A percentile compares a stretch with the other conserved stretches of the same genome.
These are phyloP conservation scores for Listronotus oregonensis DNA, from an alignment of 1,140 invertebrate genomes.

Conservation along the genomic window DNA sequence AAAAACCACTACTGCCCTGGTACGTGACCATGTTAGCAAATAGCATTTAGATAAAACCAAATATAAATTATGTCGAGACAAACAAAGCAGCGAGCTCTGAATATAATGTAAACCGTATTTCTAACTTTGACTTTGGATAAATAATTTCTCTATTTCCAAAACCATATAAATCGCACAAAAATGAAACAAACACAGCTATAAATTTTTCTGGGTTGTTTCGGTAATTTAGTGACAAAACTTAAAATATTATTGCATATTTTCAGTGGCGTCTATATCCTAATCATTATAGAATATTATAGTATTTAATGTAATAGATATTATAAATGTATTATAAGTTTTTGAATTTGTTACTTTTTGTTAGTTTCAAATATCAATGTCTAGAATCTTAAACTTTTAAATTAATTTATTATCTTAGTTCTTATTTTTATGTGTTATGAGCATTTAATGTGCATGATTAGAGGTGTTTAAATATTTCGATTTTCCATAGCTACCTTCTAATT, in stretches of 20 bases:
- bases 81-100: constrained; percentile 12
- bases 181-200: constrained; percentile 39
- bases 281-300: too few species aligned
- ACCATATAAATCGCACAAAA: constrained; percentile 33
- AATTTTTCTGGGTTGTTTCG: constrained; percentile 30
- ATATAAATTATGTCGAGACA: constrained; percentile 25
- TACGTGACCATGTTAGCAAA: constrained; percentile 27
- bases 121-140: constrained; percentile 26
- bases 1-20: too few species aligned
- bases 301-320: too few species aligned
- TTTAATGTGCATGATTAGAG: too few species aligned
- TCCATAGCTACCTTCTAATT: too few species aligned
- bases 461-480: too few species aligned
- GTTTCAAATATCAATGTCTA: too few species aligned
- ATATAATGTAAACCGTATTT: constrained; percentile 27
- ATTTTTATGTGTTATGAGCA: too few species aligned
- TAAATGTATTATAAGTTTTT: too few species aligned
- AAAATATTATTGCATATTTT: constrained; percentile 25
- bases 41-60: constrained; percentile 29
- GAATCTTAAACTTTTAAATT: too few species aligned
- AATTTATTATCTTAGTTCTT: too few species aligned
- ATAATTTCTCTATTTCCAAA: constrained; percentile 29
- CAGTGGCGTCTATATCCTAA: background rate
- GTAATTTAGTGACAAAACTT: constrained; percentile 38
- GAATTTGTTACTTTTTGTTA: too few species aligned